Percentiles rank a stretch among this genome's conserved stretches.
phyloP scores from a whole-genome alignment of 2,888 invertebrate species.

The Stictocephala bisonia region DNA sequence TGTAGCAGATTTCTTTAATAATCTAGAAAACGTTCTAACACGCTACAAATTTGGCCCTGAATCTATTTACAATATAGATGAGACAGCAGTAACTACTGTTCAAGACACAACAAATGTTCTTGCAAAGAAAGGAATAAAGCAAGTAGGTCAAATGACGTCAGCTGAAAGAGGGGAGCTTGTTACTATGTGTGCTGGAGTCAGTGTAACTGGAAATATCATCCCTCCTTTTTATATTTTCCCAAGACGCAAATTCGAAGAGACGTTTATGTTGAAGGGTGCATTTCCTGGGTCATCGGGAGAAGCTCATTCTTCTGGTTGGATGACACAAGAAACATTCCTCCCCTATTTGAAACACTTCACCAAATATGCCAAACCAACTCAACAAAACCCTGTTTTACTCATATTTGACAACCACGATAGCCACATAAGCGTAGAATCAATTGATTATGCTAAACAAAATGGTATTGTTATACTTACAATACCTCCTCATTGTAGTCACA shows the following conservation, averaged over 20 bases:
- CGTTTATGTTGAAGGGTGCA: background rate
- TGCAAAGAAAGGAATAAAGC: background rate
- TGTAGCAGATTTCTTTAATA: background rate
- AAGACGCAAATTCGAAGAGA: background rate
- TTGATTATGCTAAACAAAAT: background rate
- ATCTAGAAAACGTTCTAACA: background rate
- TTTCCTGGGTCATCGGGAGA: background rate
- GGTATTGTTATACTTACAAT: background rate
- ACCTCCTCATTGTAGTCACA: background rate
- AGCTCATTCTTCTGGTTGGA: background rate
- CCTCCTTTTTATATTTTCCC: background rate
- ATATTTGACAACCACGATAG: background rate
- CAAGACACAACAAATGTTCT: background rate
- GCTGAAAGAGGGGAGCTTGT: conserved; percentile 2
- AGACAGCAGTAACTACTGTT: conserved; percentile 3
- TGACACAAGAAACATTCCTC: background rate
- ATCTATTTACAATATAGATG: background rate
- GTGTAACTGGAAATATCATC: background rate
- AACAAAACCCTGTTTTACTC: background rate
- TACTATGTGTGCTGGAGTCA: background rate
- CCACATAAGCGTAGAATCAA: background rate
- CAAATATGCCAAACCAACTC: background rate
- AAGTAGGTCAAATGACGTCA: background rate
- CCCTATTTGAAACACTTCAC: background rate
- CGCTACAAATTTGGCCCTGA: background rate